phyloP scores from a whole-genome alignment of 2,113 vertebrate genomes.

The Nyctereutes procyonoides region DNA sequence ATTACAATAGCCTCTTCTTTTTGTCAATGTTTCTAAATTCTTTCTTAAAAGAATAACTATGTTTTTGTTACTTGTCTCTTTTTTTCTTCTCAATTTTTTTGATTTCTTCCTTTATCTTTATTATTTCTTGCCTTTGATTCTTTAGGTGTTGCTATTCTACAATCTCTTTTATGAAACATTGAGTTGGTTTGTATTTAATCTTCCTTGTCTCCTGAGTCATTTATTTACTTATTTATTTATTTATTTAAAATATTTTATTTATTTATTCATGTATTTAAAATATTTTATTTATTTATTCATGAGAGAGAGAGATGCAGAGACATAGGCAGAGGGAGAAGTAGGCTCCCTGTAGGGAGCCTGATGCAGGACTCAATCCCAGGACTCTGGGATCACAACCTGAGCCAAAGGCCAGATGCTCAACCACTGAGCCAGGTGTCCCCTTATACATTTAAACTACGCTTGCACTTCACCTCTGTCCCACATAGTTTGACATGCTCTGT shows the following conservation, averaged over 20 bases:
- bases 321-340: not conserved
- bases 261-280: not conserved
- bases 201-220: not conserved
- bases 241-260: not conserved
- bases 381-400: not conserved
- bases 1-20: not conserved
- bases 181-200: not conserved
- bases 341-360: not conserved
- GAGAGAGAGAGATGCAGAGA: not conserved
- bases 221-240: not conserved
- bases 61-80: not conserved
- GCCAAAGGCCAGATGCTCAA: not conserved
- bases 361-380: not conserved
- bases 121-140: not conserved
- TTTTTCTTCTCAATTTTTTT: not conserved
- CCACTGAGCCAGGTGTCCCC: not conserved
- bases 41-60: not conserved
- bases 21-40: not conserved
- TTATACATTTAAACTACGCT: slow-evolving; percentile 8
- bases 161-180: not conserved
- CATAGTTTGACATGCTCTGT: not conserved
- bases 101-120: not conserved
- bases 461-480: not conserved
- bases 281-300: not conserved
- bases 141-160: not conserved